phyloP scores from a whole-genome alignment of 1,140 invertebrate genomes.

The Zaprionus lachaisei region DNA sequence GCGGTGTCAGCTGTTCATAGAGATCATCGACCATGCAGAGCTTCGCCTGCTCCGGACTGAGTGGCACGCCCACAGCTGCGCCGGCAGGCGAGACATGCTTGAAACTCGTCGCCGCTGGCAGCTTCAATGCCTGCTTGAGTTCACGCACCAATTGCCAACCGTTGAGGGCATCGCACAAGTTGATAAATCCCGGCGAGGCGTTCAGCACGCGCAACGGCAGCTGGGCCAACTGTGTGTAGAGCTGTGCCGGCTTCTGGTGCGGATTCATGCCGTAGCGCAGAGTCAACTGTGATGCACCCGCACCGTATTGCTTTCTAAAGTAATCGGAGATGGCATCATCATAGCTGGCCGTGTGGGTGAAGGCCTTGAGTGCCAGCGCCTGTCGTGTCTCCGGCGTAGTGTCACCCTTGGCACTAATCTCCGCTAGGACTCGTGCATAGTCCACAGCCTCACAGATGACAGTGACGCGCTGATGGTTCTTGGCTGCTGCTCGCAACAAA shows the following conservation, averaged over 20 bases:
- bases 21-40: slow-evolving; percentile 98
- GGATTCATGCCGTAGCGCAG: slow-evolving; percentile 98
- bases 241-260: slow-evolving; percentile 97
- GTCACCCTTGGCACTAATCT: slow-evolving; percentile 88
- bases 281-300: slow-evolving; percentile 91
- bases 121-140: slow-evolving; percentile 90
- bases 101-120: slow-evolving; percentile 98
- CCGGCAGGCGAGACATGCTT: slow-evolving; percentile 99
- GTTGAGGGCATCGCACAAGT: slow-evolving; percentile 98
- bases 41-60: slow-evolving; percentile 90
- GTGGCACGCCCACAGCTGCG: slow-evolving; percentile 94
- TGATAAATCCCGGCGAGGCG: slow-evolving; percentile 97
- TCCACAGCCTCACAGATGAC: slow-evolving; percentile 97
- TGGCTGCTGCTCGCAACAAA: slow-evolving; percentile 96
- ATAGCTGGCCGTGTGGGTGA: slow-evolving; percentile 97
- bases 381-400: slow-evolving; percentile 91
- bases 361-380: slow-evolving; percentile 94
- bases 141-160: slow-evolving; percentile 98
- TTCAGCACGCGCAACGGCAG: slow-evolving; percentile 96
- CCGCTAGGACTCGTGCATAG: slow-evolving; percentile 91
- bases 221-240: slow-evolving; percentile 92
- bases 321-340: slow-evolving; percentile 98
- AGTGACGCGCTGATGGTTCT: slow-evolving; percentile 98
- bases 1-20: slow-evolving; percentile 89
- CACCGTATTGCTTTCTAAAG: slow-evolving; percentile 95